Evolutionary conservation across 2,888 invertebrate genomes (phyloP).

Genomic region (Dolomedes plantarius): DNA sequence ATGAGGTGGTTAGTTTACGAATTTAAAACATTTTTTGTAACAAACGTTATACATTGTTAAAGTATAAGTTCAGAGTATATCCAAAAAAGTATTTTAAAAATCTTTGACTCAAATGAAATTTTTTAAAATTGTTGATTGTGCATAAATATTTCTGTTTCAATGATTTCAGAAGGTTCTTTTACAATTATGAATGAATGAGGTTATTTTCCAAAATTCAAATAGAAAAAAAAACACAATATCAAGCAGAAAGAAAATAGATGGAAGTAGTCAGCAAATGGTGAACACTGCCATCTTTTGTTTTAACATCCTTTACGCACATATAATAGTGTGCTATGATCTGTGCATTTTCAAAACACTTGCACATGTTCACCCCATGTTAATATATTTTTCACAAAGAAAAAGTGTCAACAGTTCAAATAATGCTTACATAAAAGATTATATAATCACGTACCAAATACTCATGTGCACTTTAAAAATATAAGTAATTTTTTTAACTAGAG

Average conservation of each 20-base stretch:
- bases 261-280: neutral
- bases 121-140: neutral
- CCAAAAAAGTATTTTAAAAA: neutral
- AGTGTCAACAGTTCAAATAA: neutral
- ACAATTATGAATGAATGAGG: too few relatives aligned
- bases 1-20: constrained; percentile 8
- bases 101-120: neutral
- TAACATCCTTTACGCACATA: neutral
- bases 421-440: neutral
- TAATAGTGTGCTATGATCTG: neutral
- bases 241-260: too few relatives aligned
- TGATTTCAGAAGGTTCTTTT: neutral
- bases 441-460: neutral
- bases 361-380: neutral
- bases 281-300: constrained; percentile 41
- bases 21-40: neutral
- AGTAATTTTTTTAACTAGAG: neutral
- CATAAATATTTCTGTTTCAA: neutral
- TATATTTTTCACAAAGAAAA: neutral
- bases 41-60: neutral
- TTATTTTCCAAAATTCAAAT: too few relatives aligned
- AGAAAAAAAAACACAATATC: too few relatives aligned
- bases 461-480: neutral
- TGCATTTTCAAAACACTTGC: neutral
- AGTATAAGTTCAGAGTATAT: neutral